phyloP scores from a whole-genome alignment of 2,113 vertebrate genomes.

The Sinocyclocheilus rhinocerous region DNA sequence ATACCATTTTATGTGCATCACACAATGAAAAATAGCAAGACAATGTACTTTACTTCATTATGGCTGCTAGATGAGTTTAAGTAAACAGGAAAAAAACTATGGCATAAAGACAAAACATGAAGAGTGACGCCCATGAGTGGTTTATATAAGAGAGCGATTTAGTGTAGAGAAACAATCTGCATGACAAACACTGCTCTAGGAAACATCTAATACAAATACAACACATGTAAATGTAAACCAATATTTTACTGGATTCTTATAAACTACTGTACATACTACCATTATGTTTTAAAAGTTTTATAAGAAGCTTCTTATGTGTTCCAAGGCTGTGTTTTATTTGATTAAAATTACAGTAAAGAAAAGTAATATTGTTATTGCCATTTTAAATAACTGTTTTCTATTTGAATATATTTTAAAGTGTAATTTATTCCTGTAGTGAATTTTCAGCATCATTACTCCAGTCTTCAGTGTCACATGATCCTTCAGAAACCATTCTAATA shows the following conservation, averaged over 20 bases:
- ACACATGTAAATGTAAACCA: background rate
- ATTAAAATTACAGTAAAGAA: too few species aligned
- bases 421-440: background rate
- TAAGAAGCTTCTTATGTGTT: background rate
- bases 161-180: background rate
- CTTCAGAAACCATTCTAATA: background rate
- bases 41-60: background rate
- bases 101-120: background rate
- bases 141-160: background rate
- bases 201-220: too few species aligned
- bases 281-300: background rate
- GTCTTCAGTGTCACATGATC: background rate
- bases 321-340: background rate
- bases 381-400: background rate
- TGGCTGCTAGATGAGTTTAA: background rate
- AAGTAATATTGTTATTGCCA: background rate
- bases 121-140: background rate
- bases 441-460: background rate
- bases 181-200: background rate
- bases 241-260: background rate
- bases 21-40: background rate
- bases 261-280: background rate
- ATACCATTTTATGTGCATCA: background rate
- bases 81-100: background rate
- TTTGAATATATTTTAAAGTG: too few species aligned